phyloP scores from a whole-genome alignment of 2,113 vertebrate genomes.

The Myotis davidii region DNA sequence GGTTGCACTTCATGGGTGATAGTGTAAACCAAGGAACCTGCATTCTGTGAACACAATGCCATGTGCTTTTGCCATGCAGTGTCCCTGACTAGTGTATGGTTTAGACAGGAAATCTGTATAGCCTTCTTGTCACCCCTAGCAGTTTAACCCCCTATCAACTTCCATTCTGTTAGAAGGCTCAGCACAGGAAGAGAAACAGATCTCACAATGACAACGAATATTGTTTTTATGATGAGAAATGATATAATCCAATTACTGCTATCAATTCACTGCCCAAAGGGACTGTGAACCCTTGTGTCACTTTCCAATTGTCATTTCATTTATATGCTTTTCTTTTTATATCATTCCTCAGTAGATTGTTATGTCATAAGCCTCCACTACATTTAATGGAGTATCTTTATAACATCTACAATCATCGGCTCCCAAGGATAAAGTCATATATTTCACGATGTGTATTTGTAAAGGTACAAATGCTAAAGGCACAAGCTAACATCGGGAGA shows the following conservation, averaged over 20 bases:
- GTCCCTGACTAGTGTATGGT: background rate
- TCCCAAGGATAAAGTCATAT: conserved; percentile 61
- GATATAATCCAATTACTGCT: conserved; percentile 50
- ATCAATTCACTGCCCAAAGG: conserved; percentile 40
- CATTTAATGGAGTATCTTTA: conserved; percentile 70
- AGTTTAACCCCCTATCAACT: conserved; percentile 36
- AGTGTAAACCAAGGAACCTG: background rate
- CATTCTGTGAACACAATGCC: background rate
- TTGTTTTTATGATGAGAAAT: conserved; percentile 52
- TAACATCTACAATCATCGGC: conserved; percentile 62
- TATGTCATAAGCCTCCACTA: conserved; percentile 12
- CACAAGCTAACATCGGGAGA: background rate
- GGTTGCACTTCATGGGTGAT: background rate
- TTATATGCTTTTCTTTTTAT: conserved; percentile 64
- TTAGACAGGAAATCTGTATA: background rate
- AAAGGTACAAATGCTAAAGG: conserved; percentile 18
- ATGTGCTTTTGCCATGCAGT: background rate
- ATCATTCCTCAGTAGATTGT: conserved; percentile 42
- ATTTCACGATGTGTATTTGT: background rate
- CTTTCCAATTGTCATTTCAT: conserved; percentile 53
- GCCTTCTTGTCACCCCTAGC: background rate
- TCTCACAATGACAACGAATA: conserved; percentile 39
- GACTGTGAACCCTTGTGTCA: background rate
- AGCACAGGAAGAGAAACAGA: conserved; percentile 37
- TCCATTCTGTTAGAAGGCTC: background rate